Evolutionary conservation across 53 echinoderm and acorn worm species (phyloP).

Genomic region (Pentamera pediparva): DNA sequence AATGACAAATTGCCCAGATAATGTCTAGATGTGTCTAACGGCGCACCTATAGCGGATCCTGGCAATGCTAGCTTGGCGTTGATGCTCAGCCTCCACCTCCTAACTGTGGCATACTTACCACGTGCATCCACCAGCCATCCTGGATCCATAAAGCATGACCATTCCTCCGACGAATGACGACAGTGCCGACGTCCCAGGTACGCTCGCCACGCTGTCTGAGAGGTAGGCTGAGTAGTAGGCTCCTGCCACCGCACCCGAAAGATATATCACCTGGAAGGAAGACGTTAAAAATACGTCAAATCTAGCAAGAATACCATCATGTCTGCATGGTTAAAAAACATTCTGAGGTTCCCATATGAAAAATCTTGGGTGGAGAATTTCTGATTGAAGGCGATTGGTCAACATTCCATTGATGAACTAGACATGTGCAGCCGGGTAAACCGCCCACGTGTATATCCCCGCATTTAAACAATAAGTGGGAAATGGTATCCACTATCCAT

Average conservation of each 20-base stretch:
- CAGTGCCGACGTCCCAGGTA: conserved; percentile 44
- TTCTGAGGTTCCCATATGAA: background rate
- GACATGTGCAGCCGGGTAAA: too few relatives aligned
- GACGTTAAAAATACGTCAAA: background rate
- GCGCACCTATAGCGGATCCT: too few relatives aligned
- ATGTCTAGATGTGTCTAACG: too few relatives aligned
- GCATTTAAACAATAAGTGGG: too few relatives aligned
- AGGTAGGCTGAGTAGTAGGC: conserved; percentile 54
- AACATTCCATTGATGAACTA: background rate
- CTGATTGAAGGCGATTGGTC: background rate
- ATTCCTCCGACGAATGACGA: conserved; percentile 71
- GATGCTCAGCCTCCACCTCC: too few relatives aligned
- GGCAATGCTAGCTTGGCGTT: too few relatives aligned
- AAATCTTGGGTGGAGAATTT: background rate
- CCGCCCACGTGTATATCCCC: too few relatives aligned
- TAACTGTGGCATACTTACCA: conserved; percentile 52
- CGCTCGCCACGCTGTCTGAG: conserved; percentile 52
- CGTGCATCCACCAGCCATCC: conserved; percentile 90
- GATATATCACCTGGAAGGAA: conserved; percentile 60
- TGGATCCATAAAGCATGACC: conserved; percentile 81
- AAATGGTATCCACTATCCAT: too few relatives aligned
- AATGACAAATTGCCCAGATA: too few relatives aligned
- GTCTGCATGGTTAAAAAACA: background rate
- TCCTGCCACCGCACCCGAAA: conserved; percentile 67
- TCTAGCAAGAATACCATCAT: background rate